Percentiles rank a stretch among this genome's conserved stretches.
Evolutionary conservation across 1,140 invertebrate species (phyloP).

Genomic region (Portunus trituberculatus): DNA sequence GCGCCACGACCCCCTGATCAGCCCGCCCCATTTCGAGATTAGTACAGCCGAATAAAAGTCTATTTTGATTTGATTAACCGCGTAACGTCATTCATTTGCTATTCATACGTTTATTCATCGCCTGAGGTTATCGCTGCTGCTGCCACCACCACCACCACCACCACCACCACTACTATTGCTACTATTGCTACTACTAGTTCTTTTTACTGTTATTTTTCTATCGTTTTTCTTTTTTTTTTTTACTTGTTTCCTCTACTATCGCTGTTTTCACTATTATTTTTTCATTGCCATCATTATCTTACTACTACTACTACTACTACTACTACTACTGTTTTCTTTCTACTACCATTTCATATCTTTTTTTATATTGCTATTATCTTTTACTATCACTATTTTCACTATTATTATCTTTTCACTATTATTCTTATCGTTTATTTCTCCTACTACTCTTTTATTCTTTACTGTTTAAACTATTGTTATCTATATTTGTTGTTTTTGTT

Average conservation of each 20-base stretch:
- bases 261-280: background rate
- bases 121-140: background rate
- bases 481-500: no score
- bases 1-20: constrained; percentile 37
- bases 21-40: constrained; percentile 69
- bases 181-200: no score
- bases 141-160: no score
- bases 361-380: no score
- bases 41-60: constrained; percentile 69
- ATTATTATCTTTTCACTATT: background rate
- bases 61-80: constrained; percentile 76
- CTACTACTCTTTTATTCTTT: no score
- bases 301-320: background rate
- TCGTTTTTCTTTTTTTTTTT: background rate
- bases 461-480: no score
- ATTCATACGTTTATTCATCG: constrained; percentile 72
- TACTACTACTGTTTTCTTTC: no score
- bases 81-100: constrained; percentile 67
- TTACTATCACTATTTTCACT: background rate
- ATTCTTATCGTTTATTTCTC: background rate
- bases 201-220: background rate
- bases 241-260: background rate
- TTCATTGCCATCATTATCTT: background rate
- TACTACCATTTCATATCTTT: background rate
- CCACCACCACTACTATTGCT: no score